phyloP scores from a whole-genome alignment of 2,113 vertebrate genomes.

The Eonycteris spelaea region DNA sequence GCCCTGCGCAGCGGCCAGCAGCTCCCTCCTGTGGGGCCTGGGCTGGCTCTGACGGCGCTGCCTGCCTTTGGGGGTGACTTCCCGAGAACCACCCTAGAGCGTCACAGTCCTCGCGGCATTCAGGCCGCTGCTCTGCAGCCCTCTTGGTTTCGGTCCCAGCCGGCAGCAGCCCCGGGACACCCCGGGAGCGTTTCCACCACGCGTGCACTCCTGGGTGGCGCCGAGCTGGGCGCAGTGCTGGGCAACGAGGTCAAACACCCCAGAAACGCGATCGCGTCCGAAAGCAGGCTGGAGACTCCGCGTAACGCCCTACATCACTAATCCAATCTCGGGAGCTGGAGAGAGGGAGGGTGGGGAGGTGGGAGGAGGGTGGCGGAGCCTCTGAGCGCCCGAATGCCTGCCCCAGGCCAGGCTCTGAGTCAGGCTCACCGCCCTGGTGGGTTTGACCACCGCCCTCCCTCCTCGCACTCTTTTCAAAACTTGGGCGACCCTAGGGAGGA shows the following conservation, averaged over 20 bases:
- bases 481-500: neutral
- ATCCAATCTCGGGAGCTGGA: neutral
- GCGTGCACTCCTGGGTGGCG: neutral
- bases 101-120: neutral
- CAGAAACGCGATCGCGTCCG: rapidly evolving
- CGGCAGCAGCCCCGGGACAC: rapidly evolving
- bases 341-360: too few species aligned
- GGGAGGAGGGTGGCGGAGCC: neutral
- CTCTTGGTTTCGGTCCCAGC: rapidly evolving
- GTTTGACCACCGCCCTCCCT: neutral
- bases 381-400: neutral
- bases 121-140: rapidly evolving
- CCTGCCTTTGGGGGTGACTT: neutral
- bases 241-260: rapidly evolving
- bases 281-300: neutral
- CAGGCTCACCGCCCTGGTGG: neutral
- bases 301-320: neutral
- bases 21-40: neutral
- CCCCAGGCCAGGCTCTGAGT: neutral
- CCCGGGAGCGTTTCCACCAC: rapidly evolving
- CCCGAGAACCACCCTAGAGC: neutral
- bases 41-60: rapidly evolving
- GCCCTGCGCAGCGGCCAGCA: neutral
- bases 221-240: neutral
- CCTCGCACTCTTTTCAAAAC: neutral